Conservation (phyloP, 2,888 invertebrate genomes). For the Hypomecis atomaria region DNA sequence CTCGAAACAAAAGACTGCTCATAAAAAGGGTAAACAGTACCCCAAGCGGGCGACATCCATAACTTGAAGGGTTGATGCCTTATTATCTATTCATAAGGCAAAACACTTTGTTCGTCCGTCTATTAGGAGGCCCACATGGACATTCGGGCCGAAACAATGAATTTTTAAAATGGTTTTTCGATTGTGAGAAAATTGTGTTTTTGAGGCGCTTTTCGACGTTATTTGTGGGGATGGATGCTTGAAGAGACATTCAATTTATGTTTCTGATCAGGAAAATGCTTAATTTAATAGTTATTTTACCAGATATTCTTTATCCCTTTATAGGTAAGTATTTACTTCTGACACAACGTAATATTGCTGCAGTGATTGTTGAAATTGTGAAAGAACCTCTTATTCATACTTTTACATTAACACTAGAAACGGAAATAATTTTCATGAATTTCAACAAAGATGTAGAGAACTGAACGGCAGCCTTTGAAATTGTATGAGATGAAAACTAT, state of each 20-base stretch:
- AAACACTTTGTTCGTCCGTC: constrained; percentile 72
- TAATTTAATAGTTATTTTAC: too few species aligned
- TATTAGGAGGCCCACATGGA: constrained; percentile 59
- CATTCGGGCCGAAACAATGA: constrained; percentile 56
- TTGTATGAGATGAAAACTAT: too few species aligned
- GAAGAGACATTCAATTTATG: not conserved
- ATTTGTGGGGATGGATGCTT: constrained; percentile 6
- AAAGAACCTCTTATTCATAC: too few species aligned
- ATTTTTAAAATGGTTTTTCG: constrained; percentile 68
- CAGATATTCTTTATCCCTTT: too few species aligned
- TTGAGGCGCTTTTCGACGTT: constrained; percentile 18
- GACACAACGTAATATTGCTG: too few species aligned
- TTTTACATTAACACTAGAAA: too few species aligned
- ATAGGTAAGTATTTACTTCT: too few species aligned
- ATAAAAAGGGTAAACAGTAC: constrained; percentile 52
- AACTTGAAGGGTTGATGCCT: constrained; percentile 71
- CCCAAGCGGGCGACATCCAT: constrained; percentile 46
- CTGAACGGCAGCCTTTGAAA: too few species aligned
- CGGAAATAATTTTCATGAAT: too few species aligned
- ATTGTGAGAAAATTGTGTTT: constrained; percentile 48
- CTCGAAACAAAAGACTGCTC: constrained; percentile 44
- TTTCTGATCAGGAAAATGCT: too few species aligned
- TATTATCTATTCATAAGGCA: constrained; percentile 76
- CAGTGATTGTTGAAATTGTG: too few species aligned
- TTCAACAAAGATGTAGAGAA: too few species aligned